Base-by-base conservation (phyloP, 1,140 invertebrate genomes). In the Agrypnia vestita region DNA sequence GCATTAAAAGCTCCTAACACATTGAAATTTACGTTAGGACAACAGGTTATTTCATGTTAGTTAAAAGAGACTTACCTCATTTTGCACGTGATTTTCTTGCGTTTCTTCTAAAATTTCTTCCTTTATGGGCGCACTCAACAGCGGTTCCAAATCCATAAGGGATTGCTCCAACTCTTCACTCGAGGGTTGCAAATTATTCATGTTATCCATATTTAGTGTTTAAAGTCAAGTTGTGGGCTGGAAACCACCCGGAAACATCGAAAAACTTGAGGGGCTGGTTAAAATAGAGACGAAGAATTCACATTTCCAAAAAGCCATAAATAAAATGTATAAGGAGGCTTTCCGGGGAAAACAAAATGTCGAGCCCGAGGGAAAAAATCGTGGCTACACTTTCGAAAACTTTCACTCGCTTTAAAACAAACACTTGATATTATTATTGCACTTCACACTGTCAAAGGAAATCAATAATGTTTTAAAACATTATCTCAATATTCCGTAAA, bases 71-170 rank as follows among this genome's bases (percentile, higher is more conserved):
- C 77, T 78, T 35, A 78, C 77, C 11, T 78, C 77, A 78, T 71
- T 78, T n/a, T 46, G 73, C 11, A 78, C 69, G 11, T 75, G 72
- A 1, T 78, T 76, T 25, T 85, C 86, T 3, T 79, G 73, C 0
- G 86, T 82, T 43, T 89, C 88, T 21, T 89, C 88, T 0, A 84
- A 84, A 25, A 82, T 84, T 84, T 89, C 88, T 78, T 89, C 88
- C 78, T 89, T 89, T 81, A 89, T 88, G 80, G 86, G 84, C 79
- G 89, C 88, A 53, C 88, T 88, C 76, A 89, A 86, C 74, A 88
- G 84, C 43, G 88, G 87, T 21, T 86, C 88, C 10, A 89, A 84
- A 82, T 89, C 88, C 87, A 89, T 88, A 72, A 89, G 84, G 49
- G 87, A 87, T 17, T 86, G 86, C 84, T 89, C 87, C 35, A 89